Base-by-base conservation (phyloP, 2,888 invertebrate genomes). In the Keiferia lycopersicella region DNA sequence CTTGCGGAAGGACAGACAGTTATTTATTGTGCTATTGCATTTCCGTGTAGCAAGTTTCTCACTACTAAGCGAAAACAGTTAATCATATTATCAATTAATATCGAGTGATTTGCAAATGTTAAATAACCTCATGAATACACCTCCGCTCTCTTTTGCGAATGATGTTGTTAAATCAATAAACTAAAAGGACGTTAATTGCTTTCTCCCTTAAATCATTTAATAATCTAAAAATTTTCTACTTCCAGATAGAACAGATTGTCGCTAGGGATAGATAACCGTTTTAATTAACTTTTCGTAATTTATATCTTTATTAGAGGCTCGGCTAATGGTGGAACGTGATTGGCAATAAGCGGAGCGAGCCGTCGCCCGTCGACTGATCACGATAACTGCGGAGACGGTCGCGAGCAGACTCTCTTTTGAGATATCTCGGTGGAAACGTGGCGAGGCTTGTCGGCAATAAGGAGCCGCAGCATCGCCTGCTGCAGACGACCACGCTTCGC, bases 211-310 rank as follows among this genome's bases (percentile, higher is more conserved):
- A 87, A 86, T 87, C 83, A 78, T 82, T 83, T 79, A 83, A 84
- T 86, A 83, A 84, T 81, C 82, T 81, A 80, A 80, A 62, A n/a
- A 79, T 77, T 79, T 78, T 71, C 74, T 72, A 74, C 70, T 71
- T 67, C 72, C 70, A 69, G 73, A 74, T 74, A 69, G 71, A 65
- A 66, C 67, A 77, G 75, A 80, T 74, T 79, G 78, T 77, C 75
- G 74, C 74, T 71, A 66, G 67, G 59, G 66, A 70, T 64, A 80
- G 88, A 87, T 88, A 88, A 87, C 81, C 82, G 80, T 83, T 88
- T 88, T 91, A 91, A 90, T 90, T 88, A 89, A 87, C 81, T 87
- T 89, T 87, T 86, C 79, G 83, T 86, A 86, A 88, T 88, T 88
- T 88, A 91, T 90, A 88, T 88, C 88, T 90, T 84, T 87, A 90